Conservation (phyloP, 2,888 invertebrate species). For the Blomia tropicalis region DNA sequence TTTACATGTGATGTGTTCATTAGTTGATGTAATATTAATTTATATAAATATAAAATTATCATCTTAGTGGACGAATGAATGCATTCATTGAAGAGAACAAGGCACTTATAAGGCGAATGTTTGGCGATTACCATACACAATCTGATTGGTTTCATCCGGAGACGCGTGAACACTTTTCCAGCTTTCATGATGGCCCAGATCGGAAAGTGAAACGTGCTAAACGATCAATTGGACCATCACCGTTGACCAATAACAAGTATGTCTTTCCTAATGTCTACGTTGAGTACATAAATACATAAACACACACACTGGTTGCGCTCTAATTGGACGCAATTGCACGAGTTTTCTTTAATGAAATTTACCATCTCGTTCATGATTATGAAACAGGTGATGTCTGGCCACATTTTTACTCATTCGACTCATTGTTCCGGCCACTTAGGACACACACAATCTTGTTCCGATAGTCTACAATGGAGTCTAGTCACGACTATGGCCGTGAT, state of each 20-base stretch:
- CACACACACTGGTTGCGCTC: too few species aligned
- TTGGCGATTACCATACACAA: slow-evolving; percentile 60
- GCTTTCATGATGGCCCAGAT: slow-evolving; percentile 26
- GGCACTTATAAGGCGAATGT: slow-evolving; percentile 80
- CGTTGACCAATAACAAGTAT: slow-evolving; percentile 22
- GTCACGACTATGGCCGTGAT: background rate
- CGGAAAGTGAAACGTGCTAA: background rate
- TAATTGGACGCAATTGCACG: background rate
- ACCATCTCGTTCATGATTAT: too few species aligned
- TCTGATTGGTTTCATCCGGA: slow-evolving; percentile 40
- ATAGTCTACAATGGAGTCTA: background rate
- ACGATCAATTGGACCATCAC: slow-evolving; percentile 22
- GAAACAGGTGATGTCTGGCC: slow-evolving; percentile 6
- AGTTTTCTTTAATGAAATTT: too few species aligned
- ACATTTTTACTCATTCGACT: background rate
- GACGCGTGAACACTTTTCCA: slow-evolving; percentile 37
- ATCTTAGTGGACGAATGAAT: slow-evolving; percentile 80
- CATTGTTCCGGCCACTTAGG: background rate
- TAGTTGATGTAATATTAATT: too few species aligned
- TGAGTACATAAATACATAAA: too few species aligned
- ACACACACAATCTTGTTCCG: background rate
- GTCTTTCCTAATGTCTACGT: background rate
- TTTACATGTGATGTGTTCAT: too few species aligned
- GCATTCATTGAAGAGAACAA: slow-evolving; percentile 84
- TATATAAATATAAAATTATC: too few species aligned